Evolutionary conservation across 2,888 invertebrate genomes (phyloP).

Genomic region (Teleogryllus oceanicus): DNA sequence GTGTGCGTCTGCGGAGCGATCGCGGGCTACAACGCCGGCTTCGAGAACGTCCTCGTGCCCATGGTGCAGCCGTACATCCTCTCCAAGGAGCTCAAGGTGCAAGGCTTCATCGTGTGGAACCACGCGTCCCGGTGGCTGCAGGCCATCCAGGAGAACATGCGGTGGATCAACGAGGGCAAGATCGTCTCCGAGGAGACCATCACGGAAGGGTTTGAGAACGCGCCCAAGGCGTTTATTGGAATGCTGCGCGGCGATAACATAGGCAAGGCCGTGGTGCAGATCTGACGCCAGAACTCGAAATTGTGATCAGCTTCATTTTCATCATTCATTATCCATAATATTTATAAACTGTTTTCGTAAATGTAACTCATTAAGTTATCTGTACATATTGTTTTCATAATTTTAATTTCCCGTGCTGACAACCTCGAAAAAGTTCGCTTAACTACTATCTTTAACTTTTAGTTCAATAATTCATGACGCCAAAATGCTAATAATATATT

Average conservation of each 20-base stretch:
- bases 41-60: conserved; percentile 42
- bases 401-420: too few relatives aligned
- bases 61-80: conserved; percentile 57
- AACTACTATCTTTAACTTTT: too few relatives aligned
- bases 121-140: conserved; percentile 61
- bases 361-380: too few relatives aligned
- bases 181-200: conserved; percentile 56
- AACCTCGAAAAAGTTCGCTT: too few relatives aligned
- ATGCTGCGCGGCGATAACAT: conserved; percentile 62
- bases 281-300: conserved; percentile 41
- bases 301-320: neutral
- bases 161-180: conserved; percentile 57
- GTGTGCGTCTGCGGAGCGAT: conserved; percentile 65
- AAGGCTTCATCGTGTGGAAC: conserved; percentile 57
- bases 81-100: conserved; percentile 57
- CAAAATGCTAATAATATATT: too few relatives aligned
- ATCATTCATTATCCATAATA: too few relatives aligned
- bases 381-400: too few relatives aligned
- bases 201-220: conserved; percentile 68
- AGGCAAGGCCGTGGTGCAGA: conserved; percentile 68
- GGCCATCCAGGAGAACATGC: conserved; percentile 59
- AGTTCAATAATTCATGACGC: too few relatives aligned
- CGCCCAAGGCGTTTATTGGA: conserved; percentile 64
- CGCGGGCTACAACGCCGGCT: conserved; percentile 27
- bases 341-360: too few relatives aligned